Base-by-base conservation (phyloP, 2,113 vertebrate species). In the Thamnaconus septentrionalis region DNA sequence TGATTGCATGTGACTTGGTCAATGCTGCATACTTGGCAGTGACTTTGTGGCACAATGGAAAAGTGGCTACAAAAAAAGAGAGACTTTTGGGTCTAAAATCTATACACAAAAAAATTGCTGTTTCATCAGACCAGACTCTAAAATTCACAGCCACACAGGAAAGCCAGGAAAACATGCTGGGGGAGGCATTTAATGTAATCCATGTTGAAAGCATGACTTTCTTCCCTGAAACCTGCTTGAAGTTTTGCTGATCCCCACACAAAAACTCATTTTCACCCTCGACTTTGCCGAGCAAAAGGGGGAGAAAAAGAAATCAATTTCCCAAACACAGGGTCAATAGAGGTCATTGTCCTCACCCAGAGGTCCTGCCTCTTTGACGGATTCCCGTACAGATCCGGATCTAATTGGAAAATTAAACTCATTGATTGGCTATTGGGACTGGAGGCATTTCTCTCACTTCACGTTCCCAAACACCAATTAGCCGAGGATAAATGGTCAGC, bases 381-480 rank as follows among this genome's bases (percentile, higher is more conserved):
- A 76, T 82, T 83, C 64, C 65, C 73, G 57, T 53, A 73, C 59
- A 71, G 44, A 86, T 77, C 75, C 54, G 61, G 51, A 57, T 73
- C 71, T 89, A 83, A 88, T 86, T 89, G 80, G 84, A 86, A 83
- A 88, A 85, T 85, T 80, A 76, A 77, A 81, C 71, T 42, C 65
- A 82, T 81, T 75, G 79, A 90, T 84, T 56, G 64, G 52, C 59
- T 75, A 61, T 46, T 75, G 75, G 80, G 67, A 74, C 48, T 41
- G 75, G 49, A 72, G 61, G 69, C 73, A 65, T 76, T 81, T 67
- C 61, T 71, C 72, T 82, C 66, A 62, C 58, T 80, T 85, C 66
- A 62, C 56, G 79, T 85, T 79, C 66, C 54, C 64, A 81, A 80
- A 66, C 65, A 79, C 74, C 83, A 84, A 81, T 87, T 88, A 82